phyloP scores from a whole-genome alignment of 2,888 invertebrate genomes.

The Drosophila stalkeri region DNA sequence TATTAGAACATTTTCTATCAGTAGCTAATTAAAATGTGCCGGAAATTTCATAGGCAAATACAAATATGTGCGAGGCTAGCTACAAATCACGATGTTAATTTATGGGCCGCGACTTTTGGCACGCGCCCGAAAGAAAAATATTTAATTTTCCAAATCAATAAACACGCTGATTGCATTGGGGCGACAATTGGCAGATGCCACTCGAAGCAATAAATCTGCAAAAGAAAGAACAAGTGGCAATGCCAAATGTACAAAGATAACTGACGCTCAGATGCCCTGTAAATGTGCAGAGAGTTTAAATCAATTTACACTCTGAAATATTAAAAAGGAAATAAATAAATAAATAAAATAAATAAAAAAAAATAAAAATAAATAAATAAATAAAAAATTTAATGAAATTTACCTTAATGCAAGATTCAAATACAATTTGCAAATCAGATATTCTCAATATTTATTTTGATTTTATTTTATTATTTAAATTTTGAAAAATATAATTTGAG shows the following conservation, averaged over 20 bases:
- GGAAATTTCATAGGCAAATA: conserved; percentile 53
- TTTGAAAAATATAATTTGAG: background rate
- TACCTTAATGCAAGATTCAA: too few relatives aligned
- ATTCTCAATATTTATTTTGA: background rate
- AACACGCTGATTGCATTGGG: conserved; percentile 80
- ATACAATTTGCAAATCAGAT: too few relatives aligned
- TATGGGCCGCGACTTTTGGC: conserved; percentile 67
- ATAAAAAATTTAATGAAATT: too few relatives aligned
- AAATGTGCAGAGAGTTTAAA: background rate
- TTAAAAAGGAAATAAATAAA: too few relatives aligned
- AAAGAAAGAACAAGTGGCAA: conserved; percentile 28
- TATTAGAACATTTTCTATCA: conserved; percentile 30
- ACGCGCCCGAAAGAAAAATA: conserved; percentile 68
- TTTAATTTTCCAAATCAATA: conserved; percentile 81
- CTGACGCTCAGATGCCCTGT: conserved; percentile 15
- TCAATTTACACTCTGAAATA: too few relatives aligned
- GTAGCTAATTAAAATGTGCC: conserved; percentile 73
- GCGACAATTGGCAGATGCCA: conserved; percentile 75
- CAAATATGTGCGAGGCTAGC: conserved; percentile 19
- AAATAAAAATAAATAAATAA: too few relatives aligned
- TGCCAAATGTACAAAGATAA: background rate
- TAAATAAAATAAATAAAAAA: too few relatives aligned
- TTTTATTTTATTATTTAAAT: background rate
- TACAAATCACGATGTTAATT: conserved; percentile 71
- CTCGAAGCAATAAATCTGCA: conserved; percentile 71